Base-by-base conservation (phyloP, 2,113 vertebrate species). In the Butorides virescens region DNA sequence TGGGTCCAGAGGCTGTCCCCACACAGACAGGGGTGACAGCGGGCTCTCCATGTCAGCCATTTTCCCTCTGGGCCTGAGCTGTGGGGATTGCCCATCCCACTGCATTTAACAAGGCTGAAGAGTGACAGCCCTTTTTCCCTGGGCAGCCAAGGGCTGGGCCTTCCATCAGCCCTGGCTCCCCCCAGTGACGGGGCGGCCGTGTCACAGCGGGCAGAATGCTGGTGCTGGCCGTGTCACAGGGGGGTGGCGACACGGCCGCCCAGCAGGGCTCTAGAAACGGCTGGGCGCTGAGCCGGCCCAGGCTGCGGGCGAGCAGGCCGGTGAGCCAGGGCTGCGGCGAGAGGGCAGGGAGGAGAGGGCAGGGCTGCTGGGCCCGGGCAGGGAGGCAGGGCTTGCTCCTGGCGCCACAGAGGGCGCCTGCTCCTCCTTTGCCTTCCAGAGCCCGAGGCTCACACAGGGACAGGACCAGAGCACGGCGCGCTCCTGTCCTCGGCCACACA, bases 81-180 rank as follows among this genome's bases (percentile, higher is more conserved):
- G 55, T 2, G 23, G 22, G 3, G 3, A 61, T 52, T 50, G 21
- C 52, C 16, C 7, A 26, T 21, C 26, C 10, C 25, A 63, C 30
- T 56, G 53, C 7, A 1, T 27, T 39, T 27, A 85, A 37, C 16
- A 27, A 37, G 59, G 49, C 16, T n/a, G 37, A 52, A 46, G 47
- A 32, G 6, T 1, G 0, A 55, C 2, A 0, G 16, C 17, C 5
- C 5, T 39, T 47, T 37, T 32, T 6, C 20, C 27, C 14, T 1
- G 2, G 22, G 29, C 11, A 56, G 59, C 5, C 7, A 1, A 55
- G 34, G 11, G 22, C 34, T 39, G 13, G 10, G 16, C 7, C 16
- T 37, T 58, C 27, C 29, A 14, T 7, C 53, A 59, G 65, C n/a
- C 14, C 21, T 13, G 13, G 27, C 34, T 10, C 20, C 36, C 26